These are phyloP conservation scores for Acleris literana DNA, from an alignment of 2,888 invertebrate species.

Conservation along the genomic window DNA sequence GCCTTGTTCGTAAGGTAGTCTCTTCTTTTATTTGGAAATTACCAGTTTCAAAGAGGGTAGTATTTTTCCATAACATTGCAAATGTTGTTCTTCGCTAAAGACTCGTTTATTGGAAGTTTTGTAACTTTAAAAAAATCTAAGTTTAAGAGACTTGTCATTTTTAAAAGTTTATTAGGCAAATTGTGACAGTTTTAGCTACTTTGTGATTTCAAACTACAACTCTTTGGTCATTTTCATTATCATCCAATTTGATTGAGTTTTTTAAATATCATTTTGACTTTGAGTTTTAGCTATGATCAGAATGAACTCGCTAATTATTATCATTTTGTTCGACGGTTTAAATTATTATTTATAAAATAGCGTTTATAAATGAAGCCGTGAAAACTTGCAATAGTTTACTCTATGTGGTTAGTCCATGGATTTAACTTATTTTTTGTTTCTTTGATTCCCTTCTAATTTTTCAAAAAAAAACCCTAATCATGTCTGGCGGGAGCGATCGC, in stretches of 20 bases:
- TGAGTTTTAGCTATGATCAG: too few species aligned
- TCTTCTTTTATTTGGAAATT: constrained; percentile 39
- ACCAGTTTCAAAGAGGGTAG: constrained; percentile 30
- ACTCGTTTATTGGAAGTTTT: neutral
- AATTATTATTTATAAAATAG: too few species aligned
- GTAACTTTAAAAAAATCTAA: constrained; percentile 8
- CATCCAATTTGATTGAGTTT: too few species aligned
- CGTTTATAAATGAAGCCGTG: too few species aligned
- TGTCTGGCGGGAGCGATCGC: constrained; percentile 53
- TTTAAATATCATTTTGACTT: too few species aligned
- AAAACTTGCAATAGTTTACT: too few species aligned
- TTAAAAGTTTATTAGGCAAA: neutral
- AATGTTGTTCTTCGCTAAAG: neutral
- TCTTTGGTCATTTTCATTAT: neutral
- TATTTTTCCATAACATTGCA: constrained; percentile 1
- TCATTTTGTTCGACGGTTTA: too few species aligned
- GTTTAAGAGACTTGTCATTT: constrained; percentile 7
- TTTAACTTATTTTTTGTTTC: neutral
- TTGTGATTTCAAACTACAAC: neutral
- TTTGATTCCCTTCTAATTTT: neutral
- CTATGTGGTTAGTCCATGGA: too few species aligned
- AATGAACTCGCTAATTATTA: too few species aligned
- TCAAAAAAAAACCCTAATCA: constrained; percentile 17
- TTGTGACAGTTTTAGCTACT: neutral
- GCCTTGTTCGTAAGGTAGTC: constrained; percentile 44